Evolutionary conservation across 2,888 invertebrate genomes (phyloP), one percentile per base, ranked within the genome.

Genomic region (Alitta virens): DNA sequence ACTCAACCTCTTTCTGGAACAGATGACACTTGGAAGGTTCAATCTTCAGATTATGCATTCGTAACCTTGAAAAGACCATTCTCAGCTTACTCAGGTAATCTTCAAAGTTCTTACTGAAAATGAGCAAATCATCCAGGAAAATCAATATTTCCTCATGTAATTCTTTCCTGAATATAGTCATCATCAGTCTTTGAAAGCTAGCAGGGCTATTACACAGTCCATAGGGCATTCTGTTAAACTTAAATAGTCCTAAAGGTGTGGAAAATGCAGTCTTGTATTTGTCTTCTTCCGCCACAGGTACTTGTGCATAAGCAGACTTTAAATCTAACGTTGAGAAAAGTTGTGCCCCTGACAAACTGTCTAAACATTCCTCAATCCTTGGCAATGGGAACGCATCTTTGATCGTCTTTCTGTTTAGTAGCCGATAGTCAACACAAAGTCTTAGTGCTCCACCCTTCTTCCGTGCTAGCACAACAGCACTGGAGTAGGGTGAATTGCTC

Each of bases 101-200:
- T n/a, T n/a, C n/a, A n/a, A n/a, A n/a, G n/a, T n/a, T n/a, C n/a
- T n/a, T n/a, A n/a, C n/a, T n/a, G n/a, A n/a, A n/a, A n/a, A n/a
- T n/a, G n/a, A n/a, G n/a, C n/a, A n/a, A n/a, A n/a, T 60, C 60
- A 49, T 60, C 56, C 24, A 56, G 42, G 42, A 24, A 56, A n/a
- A 43, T 33, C 12, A 56, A 23, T 42, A n/a, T 16, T 12, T 56
- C 24, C 3, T 18, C 18, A 9, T 26, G 53, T 38, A 60, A 5
- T 9, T 40, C 33, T 24, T 9, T 16, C 16, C 7, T n/a, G n/a
- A 52, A 52, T 9, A 24, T 18, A 16, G 2, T 12, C 24, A 52
- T 25, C 43, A 52, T 52, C 25, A 60, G 18, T 24, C 43, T 3
- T 24, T 42, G 52, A 25, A 53, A 60, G 14, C 53, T 40, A 2